Evolutionary conservation across 2,797 vertebrate species (phyloP).

Genomic region (Furcifer pardalis): DNA sequence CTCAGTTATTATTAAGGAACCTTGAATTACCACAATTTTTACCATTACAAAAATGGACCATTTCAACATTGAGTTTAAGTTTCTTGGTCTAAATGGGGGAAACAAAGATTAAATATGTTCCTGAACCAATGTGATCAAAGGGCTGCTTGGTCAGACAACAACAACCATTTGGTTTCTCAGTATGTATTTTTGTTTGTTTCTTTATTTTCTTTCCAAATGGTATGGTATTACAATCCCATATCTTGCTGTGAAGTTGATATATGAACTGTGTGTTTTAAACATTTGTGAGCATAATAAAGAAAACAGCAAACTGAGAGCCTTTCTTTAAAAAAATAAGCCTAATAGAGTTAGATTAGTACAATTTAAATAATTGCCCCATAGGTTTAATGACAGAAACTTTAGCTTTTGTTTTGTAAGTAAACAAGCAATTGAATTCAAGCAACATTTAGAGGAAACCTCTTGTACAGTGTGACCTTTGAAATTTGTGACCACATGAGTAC

Average conservation of each 20-base stretch:
- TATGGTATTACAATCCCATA: constrained; percentile 46
- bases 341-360: constrained; percentile 63
- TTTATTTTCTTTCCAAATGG: constrained; percentile 49
- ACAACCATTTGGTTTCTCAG: constrained; percentile 15
- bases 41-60: not conserved
- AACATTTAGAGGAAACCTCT: constrained; percentile 38
- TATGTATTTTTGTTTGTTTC: constrained; percentile 32
- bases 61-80: no score
- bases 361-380: constrained; percentile 51
- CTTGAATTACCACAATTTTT: no score
- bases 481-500: not conserved
- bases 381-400: constrained; percentile 67
- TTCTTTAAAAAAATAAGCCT: constrained; percentile 45
- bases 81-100: no score
- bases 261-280: constrained; percentile 67
- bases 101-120: no score
- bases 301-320: constrained; percentile 60
- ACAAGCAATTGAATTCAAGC: constrained; percentile 65
- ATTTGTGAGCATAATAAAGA: constrained; percentile 62
- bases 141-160: not conserved
- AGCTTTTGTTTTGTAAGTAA: constrained; percentile 58
- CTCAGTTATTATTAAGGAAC: no score
- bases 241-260: constrained; percentile 63
- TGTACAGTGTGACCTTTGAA: not conserved
- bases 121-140: constrained; percentile 3